phyloP scores from a whole-genome alignment of 2,797 vertebrate genomes.

The Phoebastria nigripes region DNA sequence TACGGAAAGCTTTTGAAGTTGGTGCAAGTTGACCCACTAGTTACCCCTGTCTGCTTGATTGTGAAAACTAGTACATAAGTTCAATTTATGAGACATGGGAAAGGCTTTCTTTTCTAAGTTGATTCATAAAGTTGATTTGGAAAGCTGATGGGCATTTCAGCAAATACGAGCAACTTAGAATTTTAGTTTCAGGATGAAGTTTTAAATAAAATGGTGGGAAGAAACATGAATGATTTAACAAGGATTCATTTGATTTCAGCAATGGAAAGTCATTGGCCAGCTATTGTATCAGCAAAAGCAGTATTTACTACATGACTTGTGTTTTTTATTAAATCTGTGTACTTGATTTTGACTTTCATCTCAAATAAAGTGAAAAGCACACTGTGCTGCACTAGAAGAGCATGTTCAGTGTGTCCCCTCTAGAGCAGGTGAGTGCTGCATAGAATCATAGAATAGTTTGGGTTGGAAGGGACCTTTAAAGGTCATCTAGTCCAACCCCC shows the following conservation, averaged over 20 bases:
- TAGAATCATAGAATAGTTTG: not conserved
- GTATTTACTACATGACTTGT: not conserved
- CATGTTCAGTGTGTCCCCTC: not conserved
- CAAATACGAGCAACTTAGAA: not conserved
- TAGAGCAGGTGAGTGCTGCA: not conserved
- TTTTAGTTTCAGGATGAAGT: not conserved
- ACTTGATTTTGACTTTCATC: not conserved
- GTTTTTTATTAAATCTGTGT: not conserved
- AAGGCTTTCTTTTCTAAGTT: not conserved
- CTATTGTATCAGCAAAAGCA: not conserved
- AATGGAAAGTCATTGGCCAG: not conserved
- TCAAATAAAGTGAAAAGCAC: not conserved
- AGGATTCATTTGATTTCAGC: not conserved
- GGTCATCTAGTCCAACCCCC: not conserved
- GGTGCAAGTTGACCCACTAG: not conserved
- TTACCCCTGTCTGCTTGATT: slow-evolving; percentile 31
- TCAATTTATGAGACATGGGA: slow-evolving; percentile 6
- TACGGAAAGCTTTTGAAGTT: slow-evolving; percentile 27
- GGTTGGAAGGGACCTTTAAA: not conserved
- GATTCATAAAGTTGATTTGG: slow-evolving; percentile 10
- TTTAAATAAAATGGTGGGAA: not conserved
- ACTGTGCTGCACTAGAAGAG: not conserved
- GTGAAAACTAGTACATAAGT: not conserved
- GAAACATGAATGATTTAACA: not conserved
- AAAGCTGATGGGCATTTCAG: slow-evolving; percentile 9